These are phyloP conservation scores for Bungarus multicinctus DNA, from an alignment of 2,113 vertebrate species.

Conservation along the genomic window DNA sequence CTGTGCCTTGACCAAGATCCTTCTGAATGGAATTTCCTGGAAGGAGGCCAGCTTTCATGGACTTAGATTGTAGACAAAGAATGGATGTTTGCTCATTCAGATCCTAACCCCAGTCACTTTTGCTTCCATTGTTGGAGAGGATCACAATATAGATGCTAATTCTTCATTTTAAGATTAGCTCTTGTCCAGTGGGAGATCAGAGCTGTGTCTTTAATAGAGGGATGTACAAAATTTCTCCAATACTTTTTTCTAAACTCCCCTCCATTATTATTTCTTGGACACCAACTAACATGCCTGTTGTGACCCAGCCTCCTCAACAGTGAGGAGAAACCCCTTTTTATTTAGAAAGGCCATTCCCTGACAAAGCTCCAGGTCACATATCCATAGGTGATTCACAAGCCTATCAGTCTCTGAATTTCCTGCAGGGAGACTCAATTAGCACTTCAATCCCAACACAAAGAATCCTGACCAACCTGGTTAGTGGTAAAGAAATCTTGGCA, in stretches of 20 bases:
- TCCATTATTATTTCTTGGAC: constrained; percentile 38
- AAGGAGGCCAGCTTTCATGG: background rate
- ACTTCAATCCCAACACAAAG: no score
- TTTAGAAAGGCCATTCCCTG: no score
- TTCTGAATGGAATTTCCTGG: background rate
- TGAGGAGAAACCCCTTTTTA: no score
- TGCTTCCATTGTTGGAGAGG: constrained; percentile 21
- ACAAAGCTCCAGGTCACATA: no score
- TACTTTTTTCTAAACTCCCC: background rate
- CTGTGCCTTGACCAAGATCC: constrained; percentile 1
- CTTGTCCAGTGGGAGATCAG: constrained; percentile 39
- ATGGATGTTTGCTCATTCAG: background rate
- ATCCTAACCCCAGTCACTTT: background rate
- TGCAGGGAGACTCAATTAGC: no score
- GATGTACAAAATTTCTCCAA: constrained; percentile 56
- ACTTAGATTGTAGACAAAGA: background rate
- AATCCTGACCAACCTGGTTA: no score
- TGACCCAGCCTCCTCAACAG: no score
- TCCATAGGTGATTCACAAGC: no score
- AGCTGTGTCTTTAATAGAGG: constrained; percentile 54
- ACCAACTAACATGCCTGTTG: background rate
- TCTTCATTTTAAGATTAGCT: constrained; percentile 45
- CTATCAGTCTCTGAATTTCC: no score
- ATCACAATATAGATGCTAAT: constrained; percentile 33
- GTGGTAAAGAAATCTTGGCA: no score